Base-by-base conservation (phyloP, 1,140 invertebrate species). In the Nephila pilipes region DNA sequence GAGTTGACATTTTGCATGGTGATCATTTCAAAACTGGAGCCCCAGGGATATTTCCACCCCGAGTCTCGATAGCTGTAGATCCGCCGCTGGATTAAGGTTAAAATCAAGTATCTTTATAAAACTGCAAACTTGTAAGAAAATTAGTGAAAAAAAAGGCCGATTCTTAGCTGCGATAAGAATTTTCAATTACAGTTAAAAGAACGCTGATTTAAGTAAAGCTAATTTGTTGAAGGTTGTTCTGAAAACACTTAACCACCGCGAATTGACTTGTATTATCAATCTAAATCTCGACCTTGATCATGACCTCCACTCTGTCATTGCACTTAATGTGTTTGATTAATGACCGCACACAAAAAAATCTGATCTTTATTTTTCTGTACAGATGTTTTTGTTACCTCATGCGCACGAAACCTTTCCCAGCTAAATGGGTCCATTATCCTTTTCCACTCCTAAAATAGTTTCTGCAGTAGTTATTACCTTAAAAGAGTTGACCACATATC, bases 281-380 rank as follows among this genome's bases (percentile, higher is more conserved):
- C 29, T 18, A 75, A 75, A 75, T 75, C 69, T 75, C 29, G 69
- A 69, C 63, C 63, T 69, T 69, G 63, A 12, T 75, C 32, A 75
- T 75, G 69, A 32, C 16, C 63, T 65, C 6, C 6, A 46, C 46
- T 46, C 46, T 46, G 29, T 75, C 25, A n/a, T 32, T 18, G 69
- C 29, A 75, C 32, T 75, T 20, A 18, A 29, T 22, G 25, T 32
- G 29, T 32, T 75, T 75, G 69, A 75, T 75, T 75, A 75, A 75
- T 75, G 69, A 32, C 10, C n/a, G 14, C 18, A 29, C 32, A 75
- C 32, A 75, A 75, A 32, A 0, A 32, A 32, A 36, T 29, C 69
- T 36, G 32, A 32, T 75, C 32, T 75, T 25, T 65, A 65, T 65
- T 46, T 46, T 46, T 60, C 2, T 60, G 16, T 60, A 60, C 32